Base-by-base conservation (phyloP, 2,797 vertebrate species). In the Sylvia borin region DNA sequence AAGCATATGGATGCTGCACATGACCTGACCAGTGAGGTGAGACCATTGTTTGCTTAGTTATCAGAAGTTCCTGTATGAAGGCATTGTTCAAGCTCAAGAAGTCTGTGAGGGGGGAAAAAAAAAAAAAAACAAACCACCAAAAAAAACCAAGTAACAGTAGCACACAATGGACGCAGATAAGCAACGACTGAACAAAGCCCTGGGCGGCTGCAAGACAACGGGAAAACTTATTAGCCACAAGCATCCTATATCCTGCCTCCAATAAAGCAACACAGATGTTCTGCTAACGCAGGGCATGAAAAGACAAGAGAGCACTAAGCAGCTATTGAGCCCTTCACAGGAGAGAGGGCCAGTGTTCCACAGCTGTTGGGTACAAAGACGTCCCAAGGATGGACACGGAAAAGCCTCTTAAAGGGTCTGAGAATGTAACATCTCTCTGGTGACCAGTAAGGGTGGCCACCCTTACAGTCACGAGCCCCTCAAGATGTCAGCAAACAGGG, bases 81-180 rank as follows among this genome's bases (percentile, higher is more conserved):
- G 71, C 57, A 95, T 93, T 94, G 92, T 93, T 94, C 85, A 25
- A 61, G 62, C 64, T 64, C 84, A 88, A 92, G 83, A 83, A 64
- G 70, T 53, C 71, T 90, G 77, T 78, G 92, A 95, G 83, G 11
- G 65, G 87, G 11, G 65, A 89, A 64, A 70, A 68, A 51, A 45
- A 57, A 14, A 72, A 29, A 68, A 88, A 40, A 40, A 40, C 40
- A 40, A 40, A 40, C 40, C 5, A 40, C 14, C 11, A 40, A 40
- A 40, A 10, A 40, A 40, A 40, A 9, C 38, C 32, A 88, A 92
- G 76, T 54, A 91, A 75, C 62, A 60, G 83, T 48, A 64, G 66
- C 71, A 88, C 79, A 94, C 95, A 92, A 93, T 92, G 76, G 88
- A 86, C 85, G 79, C 91, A 95, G 94, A 96, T 92, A 96, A 95